Percentiles rank a stretch among this genome's conserved stretches.
These are phyloP conservation scores for Scomberomorus guttatus DNA, from an alignment of 2,797 vertebrate species.

Conservation along the genomic window DNA sequence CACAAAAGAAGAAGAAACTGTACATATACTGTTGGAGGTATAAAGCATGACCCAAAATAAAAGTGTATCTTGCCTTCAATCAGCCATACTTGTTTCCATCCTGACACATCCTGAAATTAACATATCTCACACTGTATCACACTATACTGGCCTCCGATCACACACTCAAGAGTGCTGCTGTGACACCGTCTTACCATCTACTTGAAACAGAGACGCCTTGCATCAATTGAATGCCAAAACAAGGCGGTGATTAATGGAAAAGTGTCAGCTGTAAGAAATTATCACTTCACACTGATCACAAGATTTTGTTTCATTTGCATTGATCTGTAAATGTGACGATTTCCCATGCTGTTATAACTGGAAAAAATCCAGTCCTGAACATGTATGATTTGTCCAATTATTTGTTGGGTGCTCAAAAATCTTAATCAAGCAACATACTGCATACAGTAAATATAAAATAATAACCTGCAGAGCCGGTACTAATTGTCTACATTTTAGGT, in stretches of 20 bases:
- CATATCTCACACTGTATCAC: slow-evolving; percentile 3
- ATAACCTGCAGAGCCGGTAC: not conserved
- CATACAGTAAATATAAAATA: too few species aligned
- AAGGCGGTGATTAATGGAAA: slow-evolving; percentile 1
- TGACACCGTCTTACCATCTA: slow-evolving; percentile 31
- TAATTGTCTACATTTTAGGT: not conserved
- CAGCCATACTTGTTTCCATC: not conserved
- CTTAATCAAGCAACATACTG: not conserved
- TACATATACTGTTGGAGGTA: not conserved
- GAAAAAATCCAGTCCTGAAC: not conserved
- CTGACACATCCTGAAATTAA: slow-evolving; percentile 8
- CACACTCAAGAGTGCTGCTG: slow-evolving; percentile 20
- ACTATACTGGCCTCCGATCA: slow-evolving; percentile 21
- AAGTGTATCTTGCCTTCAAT: not conserved
- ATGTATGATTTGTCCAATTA: not conserved
- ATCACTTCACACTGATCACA: not conserved
- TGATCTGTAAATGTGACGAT: not conserved
- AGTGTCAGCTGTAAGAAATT: not conserved
- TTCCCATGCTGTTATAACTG: not conserved
- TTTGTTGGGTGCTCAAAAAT: not conserved
- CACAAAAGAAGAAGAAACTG: too few species aligned
- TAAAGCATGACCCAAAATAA: slow-evolving; percentile 11
- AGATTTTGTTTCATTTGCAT: slow-evolving; percentile 10
- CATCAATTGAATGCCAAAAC: not conserved
- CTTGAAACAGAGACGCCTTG: not conserved